These are phyloP conservation scores for Tolypeutes matacus DNA, from an alignment of 2,797 vertebrate species.

Conservation along the genomic window DNA sequence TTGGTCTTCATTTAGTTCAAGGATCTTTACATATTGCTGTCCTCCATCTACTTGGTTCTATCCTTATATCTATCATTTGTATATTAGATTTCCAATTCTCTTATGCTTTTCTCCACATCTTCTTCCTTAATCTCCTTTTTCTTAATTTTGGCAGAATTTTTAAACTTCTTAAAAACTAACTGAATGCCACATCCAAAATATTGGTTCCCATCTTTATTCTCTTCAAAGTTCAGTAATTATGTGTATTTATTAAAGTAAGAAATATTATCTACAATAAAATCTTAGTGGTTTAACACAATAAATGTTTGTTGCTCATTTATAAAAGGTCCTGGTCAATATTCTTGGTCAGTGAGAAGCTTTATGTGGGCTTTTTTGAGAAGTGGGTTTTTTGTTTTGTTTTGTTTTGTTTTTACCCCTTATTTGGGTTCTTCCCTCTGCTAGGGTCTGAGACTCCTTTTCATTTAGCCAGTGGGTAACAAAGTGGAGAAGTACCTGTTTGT, in stretches of 20 bases:
- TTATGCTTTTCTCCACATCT: not conserved
- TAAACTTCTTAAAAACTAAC: not conserved
- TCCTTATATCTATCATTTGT: not conserved
- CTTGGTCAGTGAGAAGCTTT: not conserved
- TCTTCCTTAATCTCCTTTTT: not conserved
- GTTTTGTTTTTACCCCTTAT: too few relatives aligned
- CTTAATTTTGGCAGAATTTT: not conserved
- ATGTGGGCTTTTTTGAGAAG: too few relatives aligned
- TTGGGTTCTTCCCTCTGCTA: not conserved
- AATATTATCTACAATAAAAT: not conserved
- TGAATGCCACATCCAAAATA: not conserved
- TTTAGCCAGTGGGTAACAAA: not conserved
- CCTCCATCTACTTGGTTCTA: not conserved
- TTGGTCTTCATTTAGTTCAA: not conserved
- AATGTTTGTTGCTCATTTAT: not conserved
- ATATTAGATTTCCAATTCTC: not conserved
- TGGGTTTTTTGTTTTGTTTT: too few relatives aligned
- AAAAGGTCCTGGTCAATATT: not conserved
- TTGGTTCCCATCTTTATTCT: not conserved
- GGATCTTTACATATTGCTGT: not conserved
- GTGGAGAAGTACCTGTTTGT: not conserved
- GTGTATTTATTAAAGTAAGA: not conserved
- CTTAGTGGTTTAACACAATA: constrained; percentile 42
- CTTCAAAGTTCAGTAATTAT: not conserved
- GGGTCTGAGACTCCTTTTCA: not conserved